Evolutionary conservation across 2,888 invertebrate genomes (phyloP).

Genomic region (Eupithecia tripunctaria): DNA sequence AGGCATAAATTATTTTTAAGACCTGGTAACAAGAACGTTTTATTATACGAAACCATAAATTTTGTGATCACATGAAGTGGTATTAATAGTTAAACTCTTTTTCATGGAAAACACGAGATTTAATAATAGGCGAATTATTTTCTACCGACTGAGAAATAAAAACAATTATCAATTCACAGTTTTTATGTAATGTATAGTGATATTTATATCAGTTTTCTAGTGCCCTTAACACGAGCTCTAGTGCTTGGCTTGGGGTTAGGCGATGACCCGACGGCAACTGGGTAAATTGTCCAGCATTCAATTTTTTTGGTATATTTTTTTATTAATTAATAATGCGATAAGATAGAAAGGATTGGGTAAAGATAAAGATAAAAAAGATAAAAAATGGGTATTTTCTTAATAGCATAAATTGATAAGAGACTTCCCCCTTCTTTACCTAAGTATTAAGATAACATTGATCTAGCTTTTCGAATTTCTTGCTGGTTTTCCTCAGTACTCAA

Average conservation of each 20-base stretch:
- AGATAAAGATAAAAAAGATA: neutral
- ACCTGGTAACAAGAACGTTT: constrained; percentile 19
- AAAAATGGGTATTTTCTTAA: too few species aligned
- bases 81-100: constrained; percentile 12
- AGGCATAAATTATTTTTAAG: constrained; percentile 30
- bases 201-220: neutral
- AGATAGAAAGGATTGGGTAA: neutral
- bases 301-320: too few species aligned
- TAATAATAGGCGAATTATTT: neutral
- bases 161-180: neutral
- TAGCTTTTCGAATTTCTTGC: neutral
- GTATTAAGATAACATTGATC: neutral
- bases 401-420: too few species aligned
- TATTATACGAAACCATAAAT: constrained; percentile 26
- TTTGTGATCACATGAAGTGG: constrained; percentile 20
- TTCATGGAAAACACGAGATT: constrained; percentile 9
- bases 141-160: neutral
- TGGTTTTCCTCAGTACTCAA: neutral
- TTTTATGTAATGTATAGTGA: too few species aligned
- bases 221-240: neutral
- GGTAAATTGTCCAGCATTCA: neutral
- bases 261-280: too few species aligned
- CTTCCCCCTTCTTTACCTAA: neutral
- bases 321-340: neutral
- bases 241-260: neutral